Base-by-base conservation (phyloP, 2,888 invertebrate genomes). In the Galerucella nymphaeae region DNA sequence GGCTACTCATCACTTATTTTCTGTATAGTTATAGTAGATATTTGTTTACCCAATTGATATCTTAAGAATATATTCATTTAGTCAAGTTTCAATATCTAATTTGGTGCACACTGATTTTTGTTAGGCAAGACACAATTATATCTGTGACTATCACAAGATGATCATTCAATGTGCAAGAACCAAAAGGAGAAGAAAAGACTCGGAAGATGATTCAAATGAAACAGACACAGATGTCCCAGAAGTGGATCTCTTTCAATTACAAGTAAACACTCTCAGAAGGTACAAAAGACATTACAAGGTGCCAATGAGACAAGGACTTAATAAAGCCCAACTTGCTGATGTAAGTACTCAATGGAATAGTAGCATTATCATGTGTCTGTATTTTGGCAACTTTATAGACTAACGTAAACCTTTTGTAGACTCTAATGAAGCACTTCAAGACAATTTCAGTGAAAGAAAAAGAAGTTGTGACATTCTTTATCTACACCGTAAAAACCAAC, bases 281-380 rank as follows among this genome's bases (percentile, higher is more conserved):
- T 98, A 98, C 85, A 98, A 98, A 86, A 92, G 94, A 76, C 96
- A 97, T 85, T 98, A 93, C 85, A 98, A 98, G 87, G 93, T 98
- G 72, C 91, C 94, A 53, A 95, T 97, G 13, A 89, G 96, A 81
- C 98, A 96, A 62, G 96, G 97, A 42, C 89, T 96, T 80, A 98
- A 97, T 85, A 98, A 99, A 87, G 94, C 96, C 73, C 98, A 98
- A 88, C 89, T 98, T 83, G 96, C 97, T 78, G 98, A 98, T 90
- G 97, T 98, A 90, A 93, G 90, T 87, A 68, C 18, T 18, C 2
- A n/a, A 9, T 53, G 5, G 10, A 42, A 4, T 11, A 42, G 10
- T 11, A 42, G 10, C 10, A 42, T n/a, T n/a, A n/a, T n/a, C n/a
- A n/a, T n/a, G n/a, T n/a, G n/a, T n/a, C n/a, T n/a, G n/a, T n/a